These are phyloP conservation scores for Brienomyrus brachyistius DNA, from an alignment of 2,113 vertebrate genomes.

Conservation along the genomic window DNA sequence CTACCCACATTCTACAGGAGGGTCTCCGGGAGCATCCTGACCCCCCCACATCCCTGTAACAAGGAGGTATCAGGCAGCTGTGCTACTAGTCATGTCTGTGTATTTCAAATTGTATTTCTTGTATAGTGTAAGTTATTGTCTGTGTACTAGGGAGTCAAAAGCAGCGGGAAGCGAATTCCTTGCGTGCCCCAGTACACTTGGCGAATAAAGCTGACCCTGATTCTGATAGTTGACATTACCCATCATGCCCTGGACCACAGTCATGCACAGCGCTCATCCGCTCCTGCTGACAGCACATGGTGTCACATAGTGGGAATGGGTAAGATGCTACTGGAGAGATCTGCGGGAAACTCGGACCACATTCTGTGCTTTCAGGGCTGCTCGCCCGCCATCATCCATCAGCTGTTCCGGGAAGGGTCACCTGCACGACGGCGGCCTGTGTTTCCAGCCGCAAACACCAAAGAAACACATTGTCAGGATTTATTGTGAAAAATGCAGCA, in stretches of 20 bases:
- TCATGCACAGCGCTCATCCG: neutral
- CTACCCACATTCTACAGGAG: neutral
- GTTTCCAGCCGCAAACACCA: neutral
- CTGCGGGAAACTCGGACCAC: neutral
- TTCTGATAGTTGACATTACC: neutral
- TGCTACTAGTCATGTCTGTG: neutral
- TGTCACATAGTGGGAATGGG: neutral
- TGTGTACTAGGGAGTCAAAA: too few species aligned
- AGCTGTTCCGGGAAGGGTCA: neutral
- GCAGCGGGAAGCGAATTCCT: too few species aligned
- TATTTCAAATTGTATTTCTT: too few species aligned
- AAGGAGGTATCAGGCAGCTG: neutral
- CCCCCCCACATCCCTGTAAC: neutral
- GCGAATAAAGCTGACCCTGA: too few species aligned
- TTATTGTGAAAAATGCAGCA: conserved; percentile 7
- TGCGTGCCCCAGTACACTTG: too few species aligned
- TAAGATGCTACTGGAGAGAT: neutral
- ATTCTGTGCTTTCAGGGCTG: neutral
- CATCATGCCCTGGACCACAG: neutral
- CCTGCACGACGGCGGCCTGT: neutral
- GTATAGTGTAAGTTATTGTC: too few species aligned
- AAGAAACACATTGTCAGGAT: neutral
- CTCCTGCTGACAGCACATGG: neutral
- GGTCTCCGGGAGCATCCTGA: neutral
- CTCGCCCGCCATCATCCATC: neutral